These are phyloP conservation scores for Eira barbara DNA, from an alignment of 2,113 vertebrate genomes.

Conservation along the genomic window DNA sequence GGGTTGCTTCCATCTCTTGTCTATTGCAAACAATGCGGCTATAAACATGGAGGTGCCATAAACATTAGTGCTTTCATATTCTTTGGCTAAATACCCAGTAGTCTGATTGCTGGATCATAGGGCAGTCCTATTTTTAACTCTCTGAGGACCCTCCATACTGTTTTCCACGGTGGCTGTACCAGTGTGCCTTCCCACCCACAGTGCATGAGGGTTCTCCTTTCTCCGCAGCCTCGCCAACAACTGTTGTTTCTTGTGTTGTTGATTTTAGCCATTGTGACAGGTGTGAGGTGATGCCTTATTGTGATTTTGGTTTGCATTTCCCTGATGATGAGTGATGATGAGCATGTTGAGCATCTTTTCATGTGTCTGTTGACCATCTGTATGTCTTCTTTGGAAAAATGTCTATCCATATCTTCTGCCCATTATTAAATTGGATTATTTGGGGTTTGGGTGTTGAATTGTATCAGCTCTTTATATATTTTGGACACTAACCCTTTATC, in stretches of 20 bases:
- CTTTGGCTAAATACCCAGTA: not conserved
- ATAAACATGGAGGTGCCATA: not conserved
- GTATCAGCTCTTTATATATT: not conserved
- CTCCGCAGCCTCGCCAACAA: not conserved
- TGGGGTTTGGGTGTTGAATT: not conserved
- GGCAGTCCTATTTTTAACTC: not conserved
- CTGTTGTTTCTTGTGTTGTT: not conserved
- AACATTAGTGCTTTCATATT: not conserved
- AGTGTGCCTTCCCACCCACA: not conserved
- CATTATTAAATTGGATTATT: not conserved
- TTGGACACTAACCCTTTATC: not conserved
- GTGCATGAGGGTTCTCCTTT: not conserved
- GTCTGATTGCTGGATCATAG: not conserved
- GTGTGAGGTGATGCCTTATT: not conserved
- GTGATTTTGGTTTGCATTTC: not conserved
- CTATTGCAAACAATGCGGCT: not conserved
- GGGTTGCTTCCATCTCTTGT: not conserved
- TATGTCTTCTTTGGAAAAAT: not conserved
- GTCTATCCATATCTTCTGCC: not conserved
- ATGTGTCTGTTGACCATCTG: not conserved
- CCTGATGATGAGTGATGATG: not conserved
- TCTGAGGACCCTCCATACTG: not conserved
- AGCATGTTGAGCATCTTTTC: not conserved
- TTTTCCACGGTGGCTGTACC: not conserved
- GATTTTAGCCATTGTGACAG: not conserved